Evolutionary conservation across 2,888 invertebrate genomes (phyloP).

Genomic region (Dromius quadrimaculatus): DNA sequence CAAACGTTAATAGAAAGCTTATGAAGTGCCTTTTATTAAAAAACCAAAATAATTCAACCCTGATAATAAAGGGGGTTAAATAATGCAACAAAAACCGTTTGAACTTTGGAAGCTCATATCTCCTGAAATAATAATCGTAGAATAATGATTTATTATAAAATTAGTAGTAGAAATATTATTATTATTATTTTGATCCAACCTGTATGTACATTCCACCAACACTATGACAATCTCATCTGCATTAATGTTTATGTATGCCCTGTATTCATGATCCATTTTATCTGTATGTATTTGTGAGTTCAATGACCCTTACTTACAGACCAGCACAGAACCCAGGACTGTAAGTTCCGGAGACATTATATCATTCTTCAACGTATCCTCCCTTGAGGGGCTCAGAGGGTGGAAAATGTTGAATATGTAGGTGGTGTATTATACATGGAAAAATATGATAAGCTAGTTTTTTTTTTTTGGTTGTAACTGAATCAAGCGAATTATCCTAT

Average conservation of each 20-base stretch:
- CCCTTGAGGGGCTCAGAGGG: background rate
- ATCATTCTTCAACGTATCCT: background rate
- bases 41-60: too few species aligned
- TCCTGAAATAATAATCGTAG: too few species aligned
- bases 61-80: too few species aligned
- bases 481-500: conserved; percentile 18
- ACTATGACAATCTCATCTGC: background rate
- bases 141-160: too few species aligned
- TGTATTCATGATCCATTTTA: background rate
- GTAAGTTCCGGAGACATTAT: background rate
- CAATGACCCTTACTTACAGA: background rate
- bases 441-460: background rate
- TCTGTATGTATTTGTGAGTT: background rate
- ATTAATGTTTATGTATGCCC: background rate
- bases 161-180: background rate
- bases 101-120: too few species aligned
- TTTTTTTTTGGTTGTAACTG: too few species aligned
- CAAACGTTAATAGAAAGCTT: too few species aligned
- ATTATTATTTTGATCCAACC: background rate
- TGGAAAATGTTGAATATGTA: background rate
- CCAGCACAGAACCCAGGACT: background rate
- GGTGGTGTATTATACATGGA: conserved; percentile 2
- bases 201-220: too few species aligned
- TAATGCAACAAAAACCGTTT: too few species aligned
- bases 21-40: too few species aligned